Evolutionary conservation across 2,888 invertebrate genomes (phyloP).

Genomic region (Tiphia femorata): DNA sequence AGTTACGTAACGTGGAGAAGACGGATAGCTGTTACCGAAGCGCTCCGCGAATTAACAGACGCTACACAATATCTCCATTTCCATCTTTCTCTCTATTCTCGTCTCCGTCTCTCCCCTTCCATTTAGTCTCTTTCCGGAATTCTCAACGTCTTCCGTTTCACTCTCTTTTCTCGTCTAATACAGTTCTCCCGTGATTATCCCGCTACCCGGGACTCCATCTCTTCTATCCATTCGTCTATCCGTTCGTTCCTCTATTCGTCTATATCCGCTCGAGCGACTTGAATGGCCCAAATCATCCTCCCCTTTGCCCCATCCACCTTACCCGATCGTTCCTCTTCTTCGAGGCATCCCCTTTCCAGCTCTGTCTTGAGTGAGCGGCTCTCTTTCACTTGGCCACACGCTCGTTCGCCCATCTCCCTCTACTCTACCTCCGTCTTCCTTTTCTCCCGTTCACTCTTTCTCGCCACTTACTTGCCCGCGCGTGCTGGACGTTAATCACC

Average conservation of each 20-base stretch:
- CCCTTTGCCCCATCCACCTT: no score
- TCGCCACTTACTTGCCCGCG: conserved; percentile 4
- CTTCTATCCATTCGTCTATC: no score
- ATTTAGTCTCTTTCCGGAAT: conserved; percentile 23
- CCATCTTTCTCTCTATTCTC: conserved; percentile 2
- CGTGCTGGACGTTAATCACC: conserved; percentile 44
- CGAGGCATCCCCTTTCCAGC: no score
- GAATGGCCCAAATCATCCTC: no score
- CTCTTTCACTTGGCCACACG: no score
- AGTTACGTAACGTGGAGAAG: conserved; percentile 46
- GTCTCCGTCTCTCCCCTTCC: conserved; percentile 1
- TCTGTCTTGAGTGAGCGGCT: no score
- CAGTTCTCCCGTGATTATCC: neutral
- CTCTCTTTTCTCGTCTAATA: neutral
- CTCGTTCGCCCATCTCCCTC: conserved; percentile 17
- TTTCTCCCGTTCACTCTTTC: conserved; percentile 17
- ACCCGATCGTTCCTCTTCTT: no score
- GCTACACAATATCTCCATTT: neutral
- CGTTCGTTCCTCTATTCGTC: no score
- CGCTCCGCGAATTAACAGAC: conserved; percentile 37
- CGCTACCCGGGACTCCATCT: neutral
- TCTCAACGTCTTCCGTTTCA: neutral
- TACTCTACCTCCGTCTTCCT: conserved; percentile 28
- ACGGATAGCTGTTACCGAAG: conserved; percentile 45
- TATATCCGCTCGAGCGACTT: no score